phyloP scores from a whole-genome alignment of 2,797 vertebrate genomes.

The Manis pentadactyla region DNA sequence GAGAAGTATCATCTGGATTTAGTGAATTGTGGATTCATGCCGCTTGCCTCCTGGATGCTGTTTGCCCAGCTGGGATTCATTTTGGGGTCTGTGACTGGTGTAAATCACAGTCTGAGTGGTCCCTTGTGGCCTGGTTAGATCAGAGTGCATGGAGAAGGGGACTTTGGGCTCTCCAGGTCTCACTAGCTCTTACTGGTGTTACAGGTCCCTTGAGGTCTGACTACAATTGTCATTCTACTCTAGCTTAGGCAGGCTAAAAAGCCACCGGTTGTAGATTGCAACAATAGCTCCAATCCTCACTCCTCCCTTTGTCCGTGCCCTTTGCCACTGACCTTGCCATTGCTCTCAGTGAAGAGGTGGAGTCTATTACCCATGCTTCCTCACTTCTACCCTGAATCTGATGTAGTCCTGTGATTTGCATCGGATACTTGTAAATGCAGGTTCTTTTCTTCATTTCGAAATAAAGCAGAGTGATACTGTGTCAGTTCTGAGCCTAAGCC shows the following conservation, averaged over 20 bases:
- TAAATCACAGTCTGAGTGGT: background rate
- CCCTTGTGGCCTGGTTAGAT: background rate
- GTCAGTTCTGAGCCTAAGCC: background rate
- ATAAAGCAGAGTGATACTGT: background rate
- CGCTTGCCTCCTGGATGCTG: background rate
- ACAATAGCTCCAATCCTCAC: background rate
- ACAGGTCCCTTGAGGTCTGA: background rate
- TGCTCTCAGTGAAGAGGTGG: background rate
- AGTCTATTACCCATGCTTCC: no score
- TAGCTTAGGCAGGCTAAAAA: background rate
- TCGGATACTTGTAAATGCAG: background rate
- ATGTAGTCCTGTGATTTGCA: background rate
- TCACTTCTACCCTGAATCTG: background rate
- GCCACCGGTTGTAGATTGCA: background rate
- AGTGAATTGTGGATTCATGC: background rate
- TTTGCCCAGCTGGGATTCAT: background rate
- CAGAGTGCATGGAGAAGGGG: background rate
- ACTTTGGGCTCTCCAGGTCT: background rate
- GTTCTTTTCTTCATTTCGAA: background rate
- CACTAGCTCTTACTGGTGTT: background rate
- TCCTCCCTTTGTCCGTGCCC: background rate
- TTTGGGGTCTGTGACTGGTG: background rate
- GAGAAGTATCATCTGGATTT: background rate
- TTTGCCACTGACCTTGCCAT: background rate
- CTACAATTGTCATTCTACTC: background rate